Base-by-base conservation (phyloP, 2,888 invertebrate genomes). In the Latrodectus hesperus region DNA sequence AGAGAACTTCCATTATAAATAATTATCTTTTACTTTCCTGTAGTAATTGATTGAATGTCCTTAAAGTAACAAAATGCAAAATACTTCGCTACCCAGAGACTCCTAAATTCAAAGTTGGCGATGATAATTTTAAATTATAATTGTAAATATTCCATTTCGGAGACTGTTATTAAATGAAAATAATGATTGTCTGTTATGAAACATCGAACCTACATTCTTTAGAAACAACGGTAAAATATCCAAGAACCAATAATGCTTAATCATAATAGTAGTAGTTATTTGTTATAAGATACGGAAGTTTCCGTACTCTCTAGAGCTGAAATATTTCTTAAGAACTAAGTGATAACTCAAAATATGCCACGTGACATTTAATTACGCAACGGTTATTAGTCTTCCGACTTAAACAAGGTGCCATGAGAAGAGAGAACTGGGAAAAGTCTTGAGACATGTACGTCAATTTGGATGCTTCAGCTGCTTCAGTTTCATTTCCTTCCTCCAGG, bases 351-450 rank as follows among this genome's bases (percentile, higher is more conserved):
- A 60, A 71, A 76, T 76, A 60, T 60, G 71, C 51, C 49, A 70
- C 70, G 75, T 83, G 76, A 71, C 83, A 83, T 83, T 76, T 76
- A 83, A 83, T 83, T 83, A 83, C 68, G 52, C 76, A 17, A 49
- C 26, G 71, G 60, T 81, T 71, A 76, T 83, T 83, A 71, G 60
- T 71, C 75, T 64, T 70, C 55, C 22, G 16, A 55, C 22, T 26
- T 53, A 49, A 75, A 64, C 60, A 71, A 71, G 70, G 49, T 17
- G n/a, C 60, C 49, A 17, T 16, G 51, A 22, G 67, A 68, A 55
- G 51, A 16, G 60, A 49, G 77, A 14, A 22, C 8, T 51, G 52
- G 68, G 70, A 71, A 64, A 72, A 60, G 72, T 80, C 72, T 80
- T 65, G 17, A 72, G 52, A 80, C 71, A 79, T 49, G 38, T 1